A percentile compares a stretch with the other conserved stretches of the same genome.
Evolutionary conservation across 2,113 vertebrate species (phyloP).

Genomic region (Thamnophis sirtalis): DNA sequence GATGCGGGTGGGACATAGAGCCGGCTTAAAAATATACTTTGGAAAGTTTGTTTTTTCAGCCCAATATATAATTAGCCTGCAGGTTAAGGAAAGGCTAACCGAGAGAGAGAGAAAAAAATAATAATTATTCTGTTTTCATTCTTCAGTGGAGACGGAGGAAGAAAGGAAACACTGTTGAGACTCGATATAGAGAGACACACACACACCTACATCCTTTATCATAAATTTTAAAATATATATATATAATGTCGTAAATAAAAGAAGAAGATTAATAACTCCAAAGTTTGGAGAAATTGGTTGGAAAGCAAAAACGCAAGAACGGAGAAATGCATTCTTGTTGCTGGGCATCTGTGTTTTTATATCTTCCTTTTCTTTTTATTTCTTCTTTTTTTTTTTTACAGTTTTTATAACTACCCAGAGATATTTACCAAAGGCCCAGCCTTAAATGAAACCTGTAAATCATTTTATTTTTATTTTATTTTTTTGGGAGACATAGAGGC

Average conservation of each 20-base stretch:
- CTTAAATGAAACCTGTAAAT: background rate
- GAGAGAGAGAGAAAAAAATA: no score
- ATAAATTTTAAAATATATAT: no score
- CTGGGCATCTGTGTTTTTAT: background rate
- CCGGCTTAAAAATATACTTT: background rate
- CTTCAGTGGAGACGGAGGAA: background rate
- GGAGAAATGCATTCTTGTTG: no score
- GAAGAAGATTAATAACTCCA: no score
- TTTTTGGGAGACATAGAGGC: background rate
- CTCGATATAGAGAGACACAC: no score
- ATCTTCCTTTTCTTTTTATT: background rate
- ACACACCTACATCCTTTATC: no score
- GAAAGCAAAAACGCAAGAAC: background rate
- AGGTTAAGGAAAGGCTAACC: constrained; percentile 14
- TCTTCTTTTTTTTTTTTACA: background rate
- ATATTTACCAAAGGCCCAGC: background rate
- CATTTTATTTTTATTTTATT: no score
- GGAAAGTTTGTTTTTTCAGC: background rate
- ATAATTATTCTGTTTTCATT: background rate
- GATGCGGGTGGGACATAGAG: background rate
- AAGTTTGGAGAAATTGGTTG: background rate
- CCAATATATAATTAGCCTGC: constrained; percentile 12
- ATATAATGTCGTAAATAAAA: no score
- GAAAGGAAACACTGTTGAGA: background rate
- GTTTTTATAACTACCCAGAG: background rate